Base-by-base conservation (phyloP, 2,113 vertebrate genomes). In the Pachypanchax playfairii region DNA sequence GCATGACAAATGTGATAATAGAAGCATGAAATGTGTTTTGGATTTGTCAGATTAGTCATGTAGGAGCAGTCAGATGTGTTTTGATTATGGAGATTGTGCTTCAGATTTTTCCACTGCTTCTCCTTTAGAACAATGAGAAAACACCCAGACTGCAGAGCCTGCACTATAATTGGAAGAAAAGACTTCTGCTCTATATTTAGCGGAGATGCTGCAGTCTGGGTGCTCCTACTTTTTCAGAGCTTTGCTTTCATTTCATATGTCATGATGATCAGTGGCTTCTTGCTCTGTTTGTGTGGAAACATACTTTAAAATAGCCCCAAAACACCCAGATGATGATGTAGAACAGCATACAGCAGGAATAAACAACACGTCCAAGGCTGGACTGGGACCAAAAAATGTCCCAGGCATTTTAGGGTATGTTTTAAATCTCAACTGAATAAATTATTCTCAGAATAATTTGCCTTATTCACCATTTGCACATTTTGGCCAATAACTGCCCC, bases 101-200 rank as follows among this genome's bases (percentile, higher is more conserved):
- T 39, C 41, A 62, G 47, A 25, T 50, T 50, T 35, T 56, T 42
- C 57, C 0, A 6, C 28, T 33, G 60, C 61, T 36, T 38, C 60
- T 65, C 13, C 58, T 49, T 79, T 54, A 82, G 72, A 75, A 71
- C 36, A 18, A 29, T 26, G 43, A 80, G 79, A 77, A 82, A 85
- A 81, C 78, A 82, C 80, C 79, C 65, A 68, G 75, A 84, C 84
- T 82, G 84, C 87, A 82, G 82, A 74, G 70, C 62, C 17, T 58
- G 80, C 6, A 43, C 84, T 87, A 72, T 81, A 83, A 87, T 79
- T 82, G 80, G 65, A 59, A 68, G 61, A 75, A 85, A 65, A 65
- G 51, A 69, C 72, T 72, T 15, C 49, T n/a, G 60, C 42, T 82
- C 87, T 90, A 91, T 88, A 88, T 92, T 89, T 91, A 88, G 82